Evolutionary conservation across 2,888 invertebrate genomes (phyloP).

Genomic region (Melieria picta): DNA sequence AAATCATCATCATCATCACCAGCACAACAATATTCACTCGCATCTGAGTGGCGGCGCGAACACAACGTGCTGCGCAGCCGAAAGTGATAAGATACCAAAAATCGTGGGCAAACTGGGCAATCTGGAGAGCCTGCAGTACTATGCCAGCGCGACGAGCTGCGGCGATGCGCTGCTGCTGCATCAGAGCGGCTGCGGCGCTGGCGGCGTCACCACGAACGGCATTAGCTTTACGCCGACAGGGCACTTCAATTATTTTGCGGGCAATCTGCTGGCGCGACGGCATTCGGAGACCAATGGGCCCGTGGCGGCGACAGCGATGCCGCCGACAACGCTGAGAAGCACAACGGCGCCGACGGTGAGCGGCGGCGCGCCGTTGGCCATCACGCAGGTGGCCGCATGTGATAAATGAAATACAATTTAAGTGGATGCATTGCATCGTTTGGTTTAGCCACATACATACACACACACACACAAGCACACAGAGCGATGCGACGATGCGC

Average conservation of each 20-base stretch:
- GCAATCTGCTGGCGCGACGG: slow-evolving; percentile 53
- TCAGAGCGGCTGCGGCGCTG: slow-evolving; percentile 12
- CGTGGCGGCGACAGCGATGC: slow-evolving; percentile 33
- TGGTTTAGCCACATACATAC: too few species aligned
- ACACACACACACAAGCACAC: too few species aligned
- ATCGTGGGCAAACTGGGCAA: slow-evolving; percentile 65
- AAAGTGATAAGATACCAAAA: slow-evolving; percentile 67
- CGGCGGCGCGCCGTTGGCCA: slow-evolving; percentile 35
- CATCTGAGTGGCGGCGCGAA: slow-evolving; percentile 42
- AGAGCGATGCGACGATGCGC: too few species aligned
- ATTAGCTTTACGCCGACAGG: slow-evolving; percentile 48
- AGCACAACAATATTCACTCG: slow-evolving; percentile 41
- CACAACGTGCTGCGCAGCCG: slow-evolving; percentile 46
- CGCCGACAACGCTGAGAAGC: slow-evolving; percentile 27
- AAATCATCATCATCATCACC: slow-evolving; percentile 31
- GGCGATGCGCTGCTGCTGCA: slow-evolving; percentile 14
- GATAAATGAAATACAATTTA: slow-evolving; percentile 42
- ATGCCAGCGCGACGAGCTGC: slow-evolving; percentile 31
- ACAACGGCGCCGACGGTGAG: slow-evolving; percentile 17
- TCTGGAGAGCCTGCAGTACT: slow-evolving; percentile 54
- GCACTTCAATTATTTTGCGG: slow-evolving; percentile 47
- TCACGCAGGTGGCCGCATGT: slow-evolving; percentile 35
- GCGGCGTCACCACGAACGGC: slow-evolving; percentile 46
- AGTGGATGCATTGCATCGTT: not conserved
- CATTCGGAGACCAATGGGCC: slow-evolving; percentile 59